Evolutionary conservation across 2,888 invertebrate genomes (phyloP).

Genomic region (Colostygia pectinataria): DNA sequence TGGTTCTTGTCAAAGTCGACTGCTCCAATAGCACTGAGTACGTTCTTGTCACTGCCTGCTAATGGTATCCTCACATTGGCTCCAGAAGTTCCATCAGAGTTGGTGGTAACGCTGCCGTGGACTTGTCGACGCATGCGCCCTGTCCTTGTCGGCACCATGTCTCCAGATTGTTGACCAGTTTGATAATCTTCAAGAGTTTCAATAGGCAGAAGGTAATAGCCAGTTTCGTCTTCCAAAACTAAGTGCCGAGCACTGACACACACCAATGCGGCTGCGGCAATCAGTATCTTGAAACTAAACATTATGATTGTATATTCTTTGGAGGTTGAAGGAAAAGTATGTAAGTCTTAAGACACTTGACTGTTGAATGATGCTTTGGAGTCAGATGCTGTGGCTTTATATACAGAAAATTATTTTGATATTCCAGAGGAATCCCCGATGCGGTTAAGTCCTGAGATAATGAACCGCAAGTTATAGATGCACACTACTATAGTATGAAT

Average conservation of each 20-base stretch:
- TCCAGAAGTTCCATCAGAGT: constrained; percentile 38
- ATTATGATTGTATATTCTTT: neutral
- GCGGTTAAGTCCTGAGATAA: constrained; percentile 12
- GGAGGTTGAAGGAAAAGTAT: no score
- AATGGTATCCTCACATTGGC: constrained; percentile 42
- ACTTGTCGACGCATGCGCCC: constrained; percentile 37
- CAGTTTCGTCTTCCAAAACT: constrained; percentile 11
- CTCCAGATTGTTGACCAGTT: neutral
- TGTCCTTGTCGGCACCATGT: constrained; percentile 4
- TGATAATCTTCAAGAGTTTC: constrained; percentile 3
- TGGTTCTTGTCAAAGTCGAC: constrained; percentile 33
- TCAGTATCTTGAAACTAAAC: constrained; percentile 12
- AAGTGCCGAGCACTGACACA: constrained; percentile 16
- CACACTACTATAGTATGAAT: neutral
- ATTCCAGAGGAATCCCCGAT: constrained; percentile 19
- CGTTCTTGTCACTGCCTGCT: constrained; percentile 40
- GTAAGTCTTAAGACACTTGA: neutral
- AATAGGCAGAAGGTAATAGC: constrained; percentile 10
- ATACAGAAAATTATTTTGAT: constrained; percentile 3
- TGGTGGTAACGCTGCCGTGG: constrained; percentile 31
- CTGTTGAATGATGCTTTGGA: constrained; percentile 10
- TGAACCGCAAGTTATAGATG: neutral
- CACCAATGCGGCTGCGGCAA: constrained; percentile 10
- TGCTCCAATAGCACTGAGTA: constrained; percentile 46
- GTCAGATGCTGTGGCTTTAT: constrained; percentile 9